Conservation (phyloP, 2,888 invertebrate species). For the Acrobasis repandana region DNA sequence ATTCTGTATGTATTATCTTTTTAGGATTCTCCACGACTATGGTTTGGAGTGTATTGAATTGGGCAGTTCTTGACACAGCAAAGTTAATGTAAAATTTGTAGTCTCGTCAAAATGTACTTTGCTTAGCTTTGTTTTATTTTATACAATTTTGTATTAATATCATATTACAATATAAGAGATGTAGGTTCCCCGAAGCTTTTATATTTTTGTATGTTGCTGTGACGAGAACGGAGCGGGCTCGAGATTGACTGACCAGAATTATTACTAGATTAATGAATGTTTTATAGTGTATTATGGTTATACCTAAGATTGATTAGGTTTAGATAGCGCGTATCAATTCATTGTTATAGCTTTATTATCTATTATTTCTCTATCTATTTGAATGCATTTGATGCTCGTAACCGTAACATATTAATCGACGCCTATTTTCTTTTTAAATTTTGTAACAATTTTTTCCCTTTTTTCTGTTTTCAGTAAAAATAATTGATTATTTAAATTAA, state of each 20-base stretch:
- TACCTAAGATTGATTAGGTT: constrained; percentile 57
- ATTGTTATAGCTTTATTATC: constrained; percentile 57
- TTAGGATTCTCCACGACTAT: constrained; percentile 40
- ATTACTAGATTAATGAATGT: constrained; percentile 63
- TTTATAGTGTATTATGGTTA: constrained; percentile 62
- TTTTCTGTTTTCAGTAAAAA: too few species aligned
- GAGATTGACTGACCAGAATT: constrained; percentile 74
- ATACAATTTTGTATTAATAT: constrained; percentile 16
- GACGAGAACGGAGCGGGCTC: constrained; percentile 60
- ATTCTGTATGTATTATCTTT: constrained; percentile 29
- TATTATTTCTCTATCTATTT: constrained; percentile 35
- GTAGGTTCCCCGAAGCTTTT: constrained; percentile 29
- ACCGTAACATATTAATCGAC: neutral
- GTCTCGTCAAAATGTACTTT: neutral
- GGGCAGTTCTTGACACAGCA: constrained; percentile 64
- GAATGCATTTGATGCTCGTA: neutral
- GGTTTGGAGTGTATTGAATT: constrained; percentile 45
- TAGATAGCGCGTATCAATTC: constrained; percentile 65
- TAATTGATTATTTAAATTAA: neutral
- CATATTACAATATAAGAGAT: neutral
- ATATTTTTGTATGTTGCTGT: constrained; percentile 44
- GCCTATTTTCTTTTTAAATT: neutral
- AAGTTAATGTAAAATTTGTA: constrained; percentile 11
- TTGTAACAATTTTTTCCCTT: neutral
- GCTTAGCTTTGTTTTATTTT: neutral